Evolutionary conservation across 2,888 invertebrate species (phyloP), one percentile per base, ranked within the genome.

Genomic region (Drosophila nigricruria): DNA sequence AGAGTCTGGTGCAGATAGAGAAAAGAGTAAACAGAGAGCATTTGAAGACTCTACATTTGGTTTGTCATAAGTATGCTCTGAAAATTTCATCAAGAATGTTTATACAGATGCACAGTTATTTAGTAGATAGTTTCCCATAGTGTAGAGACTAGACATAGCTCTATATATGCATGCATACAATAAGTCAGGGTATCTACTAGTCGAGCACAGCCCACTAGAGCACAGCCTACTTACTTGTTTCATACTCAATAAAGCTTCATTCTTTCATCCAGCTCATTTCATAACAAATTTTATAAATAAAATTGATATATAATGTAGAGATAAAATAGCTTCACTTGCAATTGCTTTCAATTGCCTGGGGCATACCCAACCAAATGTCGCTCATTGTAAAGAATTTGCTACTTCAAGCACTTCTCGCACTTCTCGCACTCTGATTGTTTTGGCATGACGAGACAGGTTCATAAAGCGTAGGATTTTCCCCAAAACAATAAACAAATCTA

Each of bases 361-460:
- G 49, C 18, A 49, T 49, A 32, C 18, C 49, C 49, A 18, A 18
- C 12, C 18, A 12, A 12, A 49, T n/a, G 47, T 27, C 47, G 47
- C 30, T 49, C 47, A 32, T 32, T 47, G 47, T 18, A 5, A 27
- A 27, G 47, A 27, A 47, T 27, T 47, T 47, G 47, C 23, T 43
- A 8, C 43, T 23, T 49, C 30, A 32, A 14, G 49, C 32, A 49
- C 49, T 49, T 49, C 18, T 30, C 30, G 49, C 32, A 49, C 49
- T 49, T 49, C 18, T 30, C 30, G 49, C 49, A 32, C 32, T 32
- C 8, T 14, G 49, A 49, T 49, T 49, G 49, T 8, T 30, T 18
- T 20, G 49, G 30, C 30, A 49, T 49, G 49, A 49, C 49, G 49
- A 30, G 49, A 49, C 49, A 49, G 49, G 49, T 49, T 49, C 49